These are phyloP conservation scores for Meandrusa payeni DNA, from an alignment of 2,888 invertebrate genomes.

Conservation along the genomic window DNA sequence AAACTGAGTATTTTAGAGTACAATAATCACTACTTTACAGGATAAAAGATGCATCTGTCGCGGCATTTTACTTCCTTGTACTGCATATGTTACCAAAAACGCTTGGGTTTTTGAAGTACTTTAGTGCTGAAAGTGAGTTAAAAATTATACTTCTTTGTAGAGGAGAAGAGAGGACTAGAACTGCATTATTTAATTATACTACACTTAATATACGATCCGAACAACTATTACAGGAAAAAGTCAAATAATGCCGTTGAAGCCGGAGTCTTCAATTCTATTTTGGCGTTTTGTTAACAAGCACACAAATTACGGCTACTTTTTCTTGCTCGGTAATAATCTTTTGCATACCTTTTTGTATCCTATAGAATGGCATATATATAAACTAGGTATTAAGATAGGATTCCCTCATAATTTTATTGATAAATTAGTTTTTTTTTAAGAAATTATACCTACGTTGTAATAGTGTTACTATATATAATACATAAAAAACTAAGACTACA, in stretches of 20 bases:
- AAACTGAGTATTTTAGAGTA: too few relatives aligned
- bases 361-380: too few relatives aligned
- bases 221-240: constrained; percentile 46
- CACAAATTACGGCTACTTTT: constrained; percentile 53
- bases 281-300: constrained; percentile 61
- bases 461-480: too few relatives aligned
- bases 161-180: too few relatives aligned
- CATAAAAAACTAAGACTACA: too few relatives aligned
- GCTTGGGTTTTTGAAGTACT: constrained; percentile 34
- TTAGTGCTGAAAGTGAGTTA: constrained; percentile 45
- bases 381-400: too few relatives aligned
- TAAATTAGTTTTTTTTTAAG: too few relatives aligned
- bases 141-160: not conserved
- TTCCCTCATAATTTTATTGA: too few relatives aligned
- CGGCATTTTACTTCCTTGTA: constrained; percentile 43
- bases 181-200: too few relatives aligned
- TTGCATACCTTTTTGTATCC: constrained; percentile 1
- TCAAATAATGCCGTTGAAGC: constrained; percentile 46
- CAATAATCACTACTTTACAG: constrained; percentile 49
- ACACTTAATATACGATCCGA: too few relatives aligned
- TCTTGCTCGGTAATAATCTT: constrained; percentile 45
- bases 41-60: constrained; percentile 48
- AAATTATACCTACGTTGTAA: too few relatives aligned
- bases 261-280: constrained; percentile 54
- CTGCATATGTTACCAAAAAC: constrained; percentile 49